Conservation (phyloP, 2,888 invertebrate genomes). For the Erebia ligea region DNA sequence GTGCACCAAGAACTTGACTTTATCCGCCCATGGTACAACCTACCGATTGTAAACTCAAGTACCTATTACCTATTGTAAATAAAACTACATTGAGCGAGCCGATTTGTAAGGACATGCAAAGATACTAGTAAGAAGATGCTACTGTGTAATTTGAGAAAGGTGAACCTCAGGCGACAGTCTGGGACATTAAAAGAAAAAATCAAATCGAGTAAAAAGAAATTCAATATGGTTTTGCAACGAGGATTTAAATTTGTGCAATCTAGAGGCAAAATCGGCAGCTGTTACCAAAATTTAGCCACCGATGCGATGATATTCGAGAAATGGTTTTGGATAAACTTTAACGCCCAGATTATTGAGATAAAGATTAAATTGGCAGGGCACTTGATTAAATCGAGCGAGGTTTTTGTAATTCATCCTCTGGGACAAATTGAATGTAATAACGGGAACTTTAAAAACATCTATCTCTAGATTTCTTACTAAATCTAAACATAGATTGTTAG, state of each 20-base stretch:
- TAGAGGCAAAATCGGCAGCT: slow-evolving; percentile 72
- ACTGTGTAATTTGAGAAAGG: slow-evolving; percentile 79
- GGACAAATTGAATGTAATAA: background rate
- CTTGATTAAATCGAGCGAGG: slow-evolving; percentile 12
- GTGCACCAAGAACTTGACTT: slow-evolving; percentile 54
- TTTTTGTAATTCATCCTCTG: slow-evolving; percentile 7
- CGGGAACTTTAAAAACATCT: background rate
- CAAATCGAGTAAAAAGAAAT: slow-evolving; percentile 77
- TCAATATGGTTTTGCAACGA: slow-evolving; percentile 73
- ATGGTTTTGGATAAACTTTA: slow-evolving; percentile 55
- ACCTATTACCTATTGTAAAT: slow-evolving; percentile 54
- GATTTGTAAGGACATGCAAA: slow-evolving; percentile 56
- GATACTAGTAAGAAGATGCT: slow-evolving; percentile 73
- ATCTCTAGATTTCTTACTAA: background rate
- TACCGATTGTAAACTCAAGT: slow-evolving; percentile 45
- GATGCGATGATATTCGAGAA: slow-evolving; percentile 62
- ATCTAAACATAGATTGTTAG: background rate
- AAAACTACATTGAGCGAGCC: slow-evolving; percentile 54
- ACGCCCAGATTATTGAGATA: slow-evolving; percentile 49
- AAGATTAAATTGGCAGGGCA: slow-evolving; percentile 37
- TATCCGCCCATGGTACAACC: slow-evolving; percentile 65
- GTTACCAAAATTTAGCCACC: slow-evolving; percentile 68
- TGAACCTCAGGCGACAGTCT: slow-evolving; percentile 70
- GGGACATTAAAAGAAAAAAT: slow-evolving; percentile 68
- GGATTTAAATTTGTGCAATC: slow-evolving; percentile 81